Base-by-base conservation (phyloP, 1,140 invertebrate genomes). In the Cyclargus thomasi region DNA sequence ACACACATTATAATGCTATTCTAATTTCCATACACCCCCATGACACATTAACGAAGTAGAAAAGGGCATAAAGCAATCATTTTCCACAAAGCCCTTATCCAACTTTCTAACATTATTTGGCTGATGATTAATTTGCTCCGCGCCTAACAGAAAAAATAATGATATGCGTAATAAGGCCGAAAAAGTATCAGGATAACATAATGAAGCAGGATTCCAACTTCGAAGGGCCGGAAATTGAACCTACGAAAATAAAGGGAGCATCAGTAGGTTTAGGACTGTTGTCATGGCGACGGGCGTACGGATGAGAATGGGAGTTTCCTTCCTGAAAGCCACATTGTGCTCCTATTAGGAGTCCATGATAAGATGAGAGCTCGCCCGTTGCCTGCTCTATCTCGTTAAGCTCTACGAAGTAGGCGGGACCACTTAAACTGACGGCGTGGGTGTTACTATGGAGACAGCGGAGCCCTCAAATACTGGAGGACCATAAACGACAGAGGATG, bases 101-200 rank as follows among this genome's bases (percentile, higher is more conserved):
- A 47, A 47, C 14, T 47, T 47, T 47, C 39, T 2, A 14, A 47
- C 39, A 8, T 47, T 14, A 47, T 47, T 47, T 47, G 39, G 6
- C 6, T 4, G 11, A 47, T 47, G 5, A 29, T 47, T 47, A 47
- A 47, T 47, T n/a, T 16, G 39, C 7, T 57, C 11, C 6, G 17
- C 18, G 55, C 55, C 55, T 59, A 59, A 7, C 17, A 59, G 55
- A 59, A 59, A 59, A 59, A 74, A 77, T 89, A 90, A 91, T 90
- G 86, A 90, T 89, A 91, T 91, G 90, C 88, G 90, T 91, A 91
- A 91, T 90, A 90, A 90, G 86, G 87, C 85, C 83, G 83, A 83
- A 85, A 78, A 81, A 79, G 82, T 84, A 85, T 76, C 77, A 91
- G 88, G 90, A 75, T 69, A 81, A 70, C 90, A 91, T 90, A 86